A percentile compares a stretch with the other conserved stretches of the same genome.
phyloP scores from a whole-genome alignment of 30 jellyfish, hydroid and myxozoan species.

The Clytia hemisphaerica region DNA sequence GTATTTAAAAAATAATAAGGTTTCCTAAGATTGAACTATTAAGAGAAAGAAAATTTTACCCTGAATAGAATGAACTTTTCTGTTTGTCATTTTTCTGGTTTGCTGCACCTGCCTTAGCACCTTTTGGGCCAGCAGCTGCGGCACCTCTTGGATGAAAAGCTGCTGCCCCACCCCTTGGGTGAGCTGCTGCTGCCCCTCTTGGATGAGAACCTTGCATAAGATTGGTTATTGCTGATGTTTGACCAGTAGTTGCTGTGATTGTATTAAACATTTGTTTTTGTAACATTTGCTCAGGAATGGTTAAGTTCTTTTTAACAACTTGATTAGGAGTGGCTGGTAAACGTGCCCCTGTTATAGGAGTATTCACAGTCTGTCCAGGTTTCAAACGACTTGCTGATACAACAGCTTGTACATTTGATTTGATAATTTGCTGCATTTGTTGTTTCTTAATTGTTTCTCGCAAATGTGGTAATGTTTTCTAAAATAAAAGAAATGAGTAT shows the following conservation, averaged over 20 bases:
- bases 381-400: slow-evolving; percentile 13
- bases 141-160: slow-evolving; percentile 15
- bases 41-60: too few species aligned
- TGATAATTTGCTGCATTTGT: slow-evolving; percentile 44
- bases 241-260: slow-evolving; percentile 42
- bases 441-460: slow-evolving; percentile 80
- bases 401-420: slow-evolving; percentile 42
- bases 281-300: slow-evolving; percentile 33
- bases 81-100: slow-evolving; percentile 27
- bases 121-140: slow-evolving; percentile 42
- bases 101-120: slow-evolving; percentile 46
- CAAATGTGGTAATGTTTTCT: slow-evolving; percentile 91
- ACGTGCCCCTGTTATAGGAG: too few species aligned
- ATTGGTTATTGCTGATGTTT: background rate
- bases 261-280: slow-evolving; percentile 40
- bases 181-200: slow-evolving; percentile 7
- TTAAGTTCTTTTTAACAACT: slow-evolving; percentile 32
- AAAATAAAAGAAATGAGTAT: background rate
- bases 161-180: slow-evolving; percentile 1
- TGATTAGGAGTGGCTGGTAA: too few species aligned
- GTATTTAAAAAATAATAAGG: too few species aligned
- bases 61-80: too few species aligned
- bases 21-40: too few species aligned
- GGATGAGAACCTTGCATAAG: slow-evolving; percentile 33
- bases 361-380: too few species aligned